Base-by-base conservation (phyloP, 2,888 invertebrate species). In the Charanyca ferruginea region DNA sequence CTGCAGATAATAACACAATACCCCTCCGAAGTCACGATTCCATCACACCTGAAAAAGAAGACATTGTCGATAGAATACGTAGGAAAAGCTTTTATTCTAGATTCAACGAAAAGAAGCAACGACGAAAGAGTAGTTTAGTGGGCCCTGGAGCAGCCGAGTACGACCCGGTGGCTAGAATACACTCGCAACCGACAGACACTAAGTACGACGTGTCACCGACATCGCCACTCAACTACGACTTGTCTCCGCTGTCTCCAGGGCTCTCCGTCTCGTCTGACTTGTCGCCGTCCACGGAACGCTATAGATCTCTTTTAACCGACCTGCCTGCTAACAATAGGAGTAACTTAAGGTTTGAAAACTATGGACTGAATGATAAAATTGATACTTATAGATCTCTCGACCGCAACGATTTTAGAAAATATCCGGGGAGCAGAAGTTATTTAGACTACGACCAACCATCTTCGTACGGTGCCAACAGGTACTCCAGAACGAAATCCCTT, bases 61-160 rank as follows among this genome's bases (percentile, higher is more conserved):
- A 98, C 67, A 97, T 98, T 47, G 97, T 97, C 58, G 98, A 98
- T 86, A 96, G 98, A 83, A 98, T 98, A 83, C 96, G 98, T 80
- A 96, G 98, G 38, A 98, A 98, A 89, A 98, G 98, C 89, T 98
- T 98, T 92, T 98, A 98, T 88, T 97, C 98, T 16, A 96, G 98
- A 79, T 98, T 98, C 89, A 98, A 98, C 88, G 98, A 98, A 86
- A 97, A 98, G 88, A 97, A 97, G 84, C 96, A 96, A 77, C 96
- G 97, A 68, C 96, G 97, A 74, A 97, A 97, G 85, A 97, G 97
- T 83, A 97, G 96, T 81, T 92, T 97, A 77, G 97, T 97, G 11
- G 96, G 96, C 20, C 96, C 97, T 8, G 94, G 96, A 49, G 96
- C 96, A 11, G 89, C 95, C 3, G 96, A 97, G 72, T 97, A 96